Conservation (phyloP, 2,113 vertebrate genomes). For the Natator depressus region DNA sequence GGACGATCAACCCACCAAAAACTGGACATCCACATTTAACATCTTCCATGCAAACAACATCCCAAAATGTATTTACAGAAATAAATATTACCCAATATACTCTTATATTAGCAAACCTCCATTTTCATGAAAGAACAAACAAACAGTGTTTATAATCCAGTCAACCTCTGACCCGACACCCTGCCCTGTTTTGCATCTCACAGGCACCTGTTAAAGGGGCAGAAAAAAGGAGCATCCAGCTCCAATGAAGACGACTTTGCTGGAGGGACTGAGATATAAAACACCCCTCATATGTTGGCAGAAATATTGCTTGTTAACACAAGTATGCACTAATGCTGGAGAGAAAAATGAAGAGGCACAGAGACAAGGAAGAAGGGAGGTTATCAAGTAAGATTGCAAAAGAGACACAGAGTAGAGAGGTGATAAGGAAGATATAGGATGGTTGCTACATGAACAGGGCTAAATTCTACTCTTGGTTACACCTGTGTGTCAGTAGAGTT, state of each 20-base stretch:
- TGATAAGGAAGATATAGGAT: neutral
- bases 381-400: neutral
- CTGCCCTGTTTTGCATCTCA: neutral
- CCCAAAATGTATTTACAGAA: neutral
- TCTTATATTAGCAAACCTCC: too few species aligned
- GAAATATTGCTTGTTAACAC: neutral
- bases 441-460: too few species aligned
- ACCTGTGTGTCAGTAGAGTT: accelerated
- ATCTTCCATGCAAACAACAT: neutral
- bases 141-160: neutral
- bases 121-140: neutral
- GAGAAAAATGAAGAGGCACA: neutral
- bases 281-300: neutral
- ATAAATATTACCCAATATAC: neutral
- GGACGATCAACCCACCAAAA: neutral
- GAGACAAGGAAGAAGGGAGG: neutral
- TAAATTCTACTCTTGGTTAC: neutral
- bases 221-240: neutral
- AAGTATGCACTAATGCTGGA: neutral
- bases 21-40: neutral
- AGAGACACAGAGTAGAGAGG: neutral
- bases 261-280: neutral
- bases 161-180: neutral
- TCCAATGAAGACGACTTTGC: neutral
- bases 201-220: neutral